A percentile compares a stretch with the other conserved stretches of the same genome.
Conservation (phyloP, 2,888 invertebrate genomes). For the Cheilosia urbana region DNA sequence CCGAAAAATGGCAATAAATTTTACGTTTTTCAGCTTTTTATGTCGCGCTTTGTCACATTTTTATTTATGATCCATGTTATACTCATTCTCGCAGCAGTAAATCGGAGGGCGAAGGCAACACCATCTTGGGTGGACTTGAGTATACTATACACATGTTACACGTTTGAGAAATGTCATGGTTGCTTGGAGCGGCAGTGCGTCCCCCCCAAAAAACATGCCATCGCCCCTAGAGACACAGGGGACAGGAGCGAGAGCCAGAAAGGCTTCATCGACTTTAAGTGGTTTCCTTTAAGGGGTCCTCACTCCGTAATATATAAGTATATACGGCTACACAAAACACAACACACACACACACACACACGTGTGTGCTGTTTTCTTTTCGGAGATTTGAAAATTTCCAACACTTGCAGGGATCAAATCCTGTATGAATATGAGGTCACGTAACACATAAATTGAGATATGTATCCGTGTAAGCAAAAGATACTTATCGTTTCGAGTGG, state of each 20-base stretch:
- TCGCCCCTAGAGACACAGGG: conserved; percentile 43
- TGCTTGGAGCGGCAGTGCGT: conserved; percentile 39
- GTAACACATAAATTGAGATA: conserved; percentile 76
- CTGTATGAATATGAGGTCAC: conserved; percentile 75
- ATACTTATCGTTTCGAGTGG: conserved; percentile 73
- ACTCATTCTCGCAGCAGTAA: conserved; percentile 74
- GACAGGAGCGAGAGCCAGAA: conserved; percentile 36
- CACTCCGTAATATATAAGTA: background rate
- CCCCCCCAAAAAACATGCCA: conserved; percentile 6
- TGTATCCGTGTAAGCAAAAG: conserved; percentile 74
- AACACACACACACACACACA: conserved; percentile 23
- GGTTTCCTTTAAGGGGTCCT: conserved; percentile 66
- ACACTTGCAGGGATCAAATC: conserved; percentile 73
- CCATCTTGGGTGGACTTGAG: conserved; percentile 62
- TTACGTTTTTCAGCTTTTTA: conserved; percentile 75
- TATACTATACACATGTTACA: conserved; percentile 66
- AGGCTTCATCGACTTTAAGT: conserved; percentile 67
- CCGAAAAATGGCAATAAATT: conserved; percentile 74
- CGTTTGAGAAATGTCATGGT: conserved; percentile 68
- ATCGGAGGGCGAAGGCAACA: conserved; percentile 42
- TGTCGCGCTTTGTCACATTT: conserved; percentile 76
- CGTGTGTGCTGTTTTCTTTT: conserved; percentile 59
- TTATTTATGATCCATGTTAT: conserved; percentile 76
- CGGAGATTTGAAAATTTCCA: conserved; percentile 63
- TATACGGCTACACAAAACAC: background rate